Base-by-base conservation (phyloP, 2,888 invertebrate species). In the Nysson spinosus region DNA sequence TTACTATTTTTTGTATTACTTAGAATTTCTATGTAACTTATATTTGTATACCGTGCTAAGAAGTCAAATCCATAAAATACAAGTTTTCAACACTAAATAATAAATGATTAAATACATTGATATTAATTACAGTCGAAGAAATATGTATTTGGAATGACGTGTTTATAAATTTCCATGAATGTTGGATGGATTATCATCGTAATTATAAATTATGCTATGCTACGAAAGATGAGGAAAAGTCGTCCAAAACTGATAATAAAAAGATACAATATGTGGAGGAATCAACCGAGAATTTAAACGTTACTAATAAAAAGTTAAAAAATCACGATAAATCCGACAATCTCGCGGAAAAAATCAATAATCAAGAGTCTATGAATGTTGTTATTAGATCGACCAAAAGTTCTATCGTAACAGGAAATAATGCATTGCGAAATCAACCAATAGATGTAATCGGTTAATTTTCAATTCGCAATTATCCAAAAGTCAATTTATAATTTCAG, bases 121-220 rank as follows among this genome's bases (percentile, higher is more conserved):
- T 28, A 46, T 56, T 17, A 6, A 34, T 69, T 75, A 22, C 42
- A 83, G 83, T 77, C 14, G 83, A 82, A 49, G 78, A 82, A 50
- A 32, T 83, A 6, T 81, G 69, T 34, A 72, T 82, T 7, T 83
- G 83, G 82, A 77, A 69, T 28, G 69, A 78, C n/a, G 68, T 78
- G 5, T 72, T 81, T 6, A 11, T 37, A 1, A 80, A 62, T 39
- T 83, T 83, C 26, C 63, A 58, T 32, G 60, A 35, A 3, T 77
- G 78, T 47, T 83, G 82, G 83, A 49, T 14, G 4, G 58, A 77
- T 16, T 83, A 83, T 42, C 64, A 67, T 3, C 35, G 61, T 2
- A 17, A 39, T 4, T 43, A 58, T 6, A 57, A 42, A 43, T n/a
- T n/a, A n/a, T n/a, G n/a, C n/a, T n/a, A n/a, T n/a, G n/a, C n/a